These are phyloP conservation scores for Pipra filicauda DNA, from an alignment of 2,113 vertebrate species.

Conservation along the genomic window DNA sequence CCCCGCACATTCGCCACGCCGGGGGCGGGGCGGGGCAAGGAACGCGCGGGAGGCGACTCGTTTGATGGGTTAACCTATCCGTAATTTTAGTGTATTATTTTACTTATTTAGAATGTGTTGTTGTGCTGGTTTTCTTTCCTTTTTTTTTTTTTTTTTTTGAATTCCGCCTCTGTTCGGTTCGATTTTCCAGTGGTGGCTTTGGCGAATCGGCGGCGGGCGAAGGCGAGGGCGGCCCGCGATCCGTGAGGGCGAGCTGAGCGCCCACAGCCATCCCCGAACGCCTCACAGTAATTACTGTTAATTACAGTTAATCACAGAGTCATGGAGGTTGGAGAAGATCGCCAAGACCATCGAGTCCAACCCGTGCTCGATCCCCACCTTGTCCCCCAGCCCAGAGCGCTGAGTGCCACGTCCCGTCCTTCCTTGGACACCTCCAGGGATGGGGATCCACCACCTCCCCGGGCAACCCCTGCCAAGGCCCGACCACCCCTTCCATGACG, in stretches of 20 bases:
- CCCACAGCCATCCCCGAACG: fast-evolving
- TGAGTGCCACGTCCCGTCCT: fast-evolving
- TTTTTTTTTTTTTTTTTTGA: background rate
- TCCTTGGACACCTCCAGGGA: background rate
- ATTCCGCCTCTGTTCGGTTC: background rate
- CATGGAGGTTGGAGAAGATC: fast-evolving
- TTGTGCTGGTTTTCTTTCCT: too few relatives aligned
- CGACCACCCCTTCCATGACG: background rate
- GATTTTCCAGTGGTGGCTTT: background rate
- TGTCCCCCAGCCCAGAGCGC: background rate
- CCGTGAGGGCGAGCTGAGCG: background rate
- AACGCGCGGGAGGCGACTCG: fast-evolving
- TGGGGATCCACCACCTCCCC: background rate
- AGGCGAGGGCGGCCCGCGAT: background rate
- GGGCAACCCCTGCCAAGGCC: background rate
- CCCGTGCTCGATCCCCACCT: background rate
- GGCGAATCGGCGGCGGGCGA: background rate
- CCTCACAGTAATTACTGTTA: background rate
- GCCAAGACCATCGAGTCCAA: background rate
- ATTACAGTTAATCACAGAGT: background rate
- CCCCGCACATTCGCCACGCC: background rate
- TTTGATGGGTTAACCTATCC: background rate
- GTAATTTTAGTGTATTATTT: too few relatives aligned
- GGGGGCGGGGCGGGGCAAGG: background rate
- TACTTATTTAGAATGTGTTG: background rate